phyloP scores from a whole-genome alignment of 2,888 invertebrate species.

The Perizoma flavofasciatum region DNA sequence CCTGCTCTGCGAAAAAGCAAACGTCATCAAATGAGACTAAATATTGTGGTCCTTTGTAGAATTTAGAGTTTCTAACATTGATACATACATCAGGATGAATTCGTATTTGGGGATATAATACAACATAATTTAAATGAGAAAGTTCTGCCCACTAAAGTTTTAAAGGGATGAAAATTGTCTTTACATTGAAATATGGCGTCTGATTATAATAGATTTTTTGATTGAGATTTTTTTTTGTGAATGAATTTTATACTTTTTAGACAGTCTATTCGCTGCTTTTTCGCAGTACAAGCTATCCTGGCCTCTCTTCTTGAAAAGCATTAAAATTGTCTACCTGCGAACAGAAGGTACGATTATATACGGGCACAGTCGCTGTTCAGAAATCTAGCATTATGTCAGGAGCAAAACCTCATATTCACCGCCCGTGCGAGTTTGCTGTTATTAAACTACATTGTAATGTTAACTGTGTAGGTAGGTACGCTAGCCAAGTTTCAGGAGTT shows the following conservation, averaged over 20 bases:
- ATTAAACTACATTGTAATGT: constrained; percentile 22
- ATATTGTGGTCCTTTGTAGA: no score
- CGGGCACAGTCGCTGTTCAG: background rate
- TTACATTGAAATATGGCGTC: no score
- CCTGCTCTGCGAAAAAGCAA: background rate
- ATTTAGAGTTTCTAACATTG: no score
- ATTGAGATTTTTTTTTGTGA: no score
- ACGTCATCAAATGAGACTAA: background rate
- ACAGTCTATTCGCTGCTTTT: background rate
- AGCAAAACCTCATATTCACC: constrained; percentile 18
- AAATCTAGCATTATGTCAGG: constrained; percentile 2
- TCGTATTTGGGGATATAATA: no score
- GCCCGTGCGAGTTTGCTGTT: constrained; percentile 25
- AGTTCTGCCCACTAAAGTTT: no score
- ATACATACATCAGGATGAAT: no score
- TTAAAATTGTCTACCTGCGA: background rate
- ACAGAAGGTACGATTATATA: background rate
- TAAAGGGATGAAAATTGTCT: no score
- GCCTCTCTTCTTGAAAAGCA: constrained; percentile 1
- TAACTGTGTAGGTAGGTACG: constrained; percentile 10
- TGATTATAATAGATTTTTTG: no score
- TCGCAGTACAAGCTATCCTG: background rate
- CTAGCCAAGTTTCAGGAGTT: constrained; percentile 21
- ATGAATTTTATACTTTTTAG: no score
- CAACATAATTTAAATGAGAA: no score